These are phyloP conservation scores for Urocyon cinereoargenteus DNA, from an alignment of 2,797 vertebrate genomes.

Conservation along the genomic window DNA sequence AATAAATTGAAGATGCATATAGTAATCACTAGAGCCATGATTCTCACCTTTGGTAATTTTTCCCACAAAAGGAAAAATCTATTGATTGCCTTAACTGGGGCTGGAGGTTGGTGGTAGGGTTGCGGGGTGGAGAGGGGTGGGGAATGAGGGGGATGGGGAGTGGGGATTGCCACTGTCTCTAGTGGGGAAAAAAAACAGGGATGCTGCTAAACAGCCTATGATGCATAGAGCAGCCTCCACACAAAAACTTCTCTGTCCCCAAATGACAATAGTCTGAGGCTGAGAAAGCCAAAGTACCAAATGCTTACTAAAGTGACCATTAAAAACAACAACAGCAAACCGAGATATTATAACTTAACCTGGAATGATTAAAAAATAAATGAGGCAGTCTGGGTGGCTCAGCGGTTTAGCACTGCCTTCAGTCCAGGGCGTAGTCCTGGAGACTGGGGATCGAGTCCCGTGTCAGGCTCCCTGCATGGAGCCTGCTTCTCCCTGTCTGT, in stretches of 20 bases:
- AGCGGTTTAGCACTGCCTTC: too few relatives aligned
- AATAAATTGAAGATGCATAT: not conserved
- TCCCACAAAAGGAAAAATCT: not conserved
- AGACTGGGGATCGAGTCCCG: too few relatives aligned
- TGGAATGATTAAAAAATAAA: not conserved
- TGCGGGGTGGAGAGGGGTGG: too few relatives aligned
- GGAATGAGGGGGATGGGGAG: fast-evolving
- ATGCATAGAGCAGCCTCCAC: not conserved
- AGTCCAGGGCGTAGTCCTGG: too few relatives aligned
- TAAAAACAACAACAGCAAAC: not conserved
- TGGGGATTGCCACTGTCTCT: not conserved
- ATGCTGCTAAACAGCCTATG: not conserved
- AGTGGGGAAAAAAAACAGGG: not conserved
- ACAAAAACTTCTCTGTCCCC: not conserved
- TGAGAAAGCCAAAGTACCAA: not conserved
- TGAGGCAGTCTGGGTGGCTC: not conserved
- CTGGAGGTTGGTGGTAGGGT: not conserved
- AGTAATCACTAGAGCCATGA: not conserved
- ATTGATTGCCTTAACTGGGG: not conserved
- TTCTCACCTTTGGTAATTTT: not conserved
- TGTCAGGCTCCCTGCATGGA: too few relatives aligned
- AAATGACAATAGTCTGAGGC: not conserved
- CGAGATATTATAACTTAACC: not conserved
- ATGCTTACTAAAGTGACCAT: not conserved
- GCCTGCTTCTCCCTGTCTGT: too few relatives aligned